phyloP scores from a whole-genome alignment of 2,113 vertebrate species.

The Takifugu bimaculatus region DNA sequence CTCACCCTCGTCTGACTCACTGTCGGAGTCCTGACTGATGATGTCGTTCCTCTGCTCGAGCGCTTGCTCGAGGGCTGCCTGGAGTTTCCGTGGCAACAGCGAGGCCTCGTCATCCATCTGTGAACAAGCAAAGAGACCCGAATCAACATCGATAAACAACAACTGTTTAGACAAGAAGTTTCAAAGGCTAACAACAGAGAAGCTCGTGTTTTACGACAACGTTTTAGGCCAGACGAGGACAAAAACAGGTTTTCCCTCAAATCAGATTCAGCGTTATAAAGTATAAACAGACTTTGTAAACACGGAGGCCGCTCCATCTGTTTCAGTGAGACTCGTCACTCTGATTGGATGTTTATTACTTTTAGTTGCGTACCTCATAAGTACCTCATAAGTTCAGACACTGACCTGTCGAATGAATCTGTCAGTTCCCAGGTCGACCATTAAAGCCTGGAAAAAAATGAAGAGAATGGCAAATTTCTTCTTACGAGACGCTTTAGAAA shows the following conservation, averaged over 20 bases:
- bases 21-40: constrained; percentile 95
- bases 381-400: constrained; percentile 2
- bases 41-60: constrained; percentile 95
- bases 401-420: constrained; percentile 95
- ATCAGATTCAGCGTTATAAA: too few relatives aligned
- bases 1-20: constrained; percentile 97
- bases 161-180: constrained; percentile 13
- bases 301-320: background rate
- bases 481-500: background rate
- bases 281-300: too few relatives aligned
- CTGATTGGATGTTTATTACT: background rate
- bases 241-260: too few relatives aligned
- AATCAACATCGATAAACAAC: constrained; percentile 51
- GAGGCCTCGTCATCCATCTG: constrained; percentile 99
- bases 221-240: constrained; percentile 1
- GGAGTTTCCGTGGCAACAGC: constrained; percentile 92
- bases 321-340: background rate
- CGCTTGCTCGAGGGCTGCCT: constrained; percentile 95
- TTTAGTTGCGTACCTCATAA: background rate
- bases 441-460: constrained; percentile 81
- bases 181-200: constrained; percentile 28
- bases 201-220: constrained; percentile 21
- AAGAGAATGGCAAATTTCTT: background rate
- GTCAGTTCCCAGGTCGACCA: constrained; percentile 96
- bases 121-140: constrained; percentile 39